Percentiles rank a stretch among this genome's conserved stretches.
These are phyloP conservation scores for Drosophila mauritiana DNA, from an alignment of 1,140 invertebrate species.

Conservation along the genomic window DNA sequence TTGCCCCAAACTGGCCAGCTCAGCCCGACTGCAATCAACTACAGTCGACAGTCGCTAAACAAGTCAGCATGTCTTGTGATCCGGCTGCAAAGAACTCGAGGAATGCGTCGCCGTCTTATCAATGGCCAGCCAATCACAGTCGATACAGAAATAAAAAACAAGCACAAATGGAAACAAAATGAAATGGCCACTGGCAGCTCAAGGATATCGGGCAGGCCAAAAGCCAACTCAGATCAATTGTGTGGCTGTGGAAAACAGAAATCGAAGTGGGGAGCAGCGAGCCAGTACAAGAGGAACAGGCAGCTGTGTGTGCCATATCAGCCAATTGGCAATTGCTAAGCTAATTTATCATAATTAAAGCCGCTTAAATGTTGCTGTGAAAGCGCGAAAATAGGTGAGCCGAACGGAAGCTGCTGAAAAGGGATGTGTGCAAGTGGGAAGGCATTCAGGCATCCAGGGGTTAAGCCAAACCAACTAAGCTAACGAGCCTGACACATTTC, in stretches of 20 bases:
- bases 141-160: background rate
- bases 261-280: background rate
- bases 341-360: conserved; percentile 60
- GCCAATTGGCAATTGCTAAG: conserved; percentile 22
- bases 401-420: conserved; percentile 4
- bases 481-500: conserved; percentile 55
- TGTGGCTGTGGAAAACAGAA: background rate
- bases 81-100: conserved; percentile 40
- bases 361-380: conserved; percentile 25
- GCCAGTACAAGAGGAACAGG: background rate
- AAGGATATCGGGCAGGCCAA: conserved; percentile 39
- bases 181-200: conserved; percentile 48
- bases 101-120: conserved; percentile 44
- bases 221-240: conserved; percentile 24
- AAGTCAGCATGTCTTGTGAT: conserved; percentile 32
- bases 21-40: conserved; percentile 26
- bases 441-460: background rate
- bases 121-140: conserved; percentile 46
- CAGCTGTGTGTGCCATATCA: conserved; percentile 31
- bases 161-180: background rate
- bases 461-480: conserved; percentile 29
- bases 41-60: conserved; percentile 41
- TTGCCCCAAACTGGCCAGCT: background rate
- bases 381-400: conserved; percentile 2
- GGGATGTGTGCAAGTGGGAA: background rate